Evolutionary conservation across 23 tunicate species (phyloP), one percentile per base, ranked within the genome.

Genomic region (Aplidium turbinatum): DNA sequence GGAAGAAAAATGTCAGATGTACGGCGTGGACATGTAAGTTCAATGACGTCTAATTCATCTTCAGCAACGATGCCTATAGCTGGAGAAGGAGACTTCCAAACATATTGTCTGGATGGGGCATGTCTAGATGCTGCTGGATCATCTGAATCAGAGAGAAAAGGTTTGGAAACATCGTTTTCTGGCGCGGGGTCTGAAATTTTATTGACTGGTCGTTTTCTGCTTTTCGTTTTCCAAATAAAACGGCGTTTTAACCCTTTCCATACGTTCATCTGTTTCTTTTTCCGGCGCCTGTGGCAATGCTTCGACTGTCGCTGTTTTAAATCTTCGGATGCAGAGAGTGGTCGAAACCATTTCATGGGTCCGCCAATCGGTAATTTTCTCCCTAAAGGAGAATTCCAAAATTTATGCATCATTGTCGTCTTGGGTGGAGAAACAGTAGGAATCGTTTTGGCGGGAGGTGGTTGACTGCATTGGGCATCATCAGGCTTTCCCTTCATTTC

Each of bases 331-430:
- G 18, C 1, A 11, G 25, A 35, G 1, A 72, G 67, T 0, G 74
- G 58, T 4, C 71, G 79, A 39, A 85, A 70, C 92, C 92, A 85
- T 18, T 58, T 46, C 57, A 78, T 24, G 20, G 92, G 84, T 23
- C 92, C 92, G 39, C 92, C 92, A 33, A 85, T 78, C 4, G 92
- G 92, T 28, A 85, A 47, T 53, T 63, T 78, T 36, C 72, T 85
- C 0, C 92, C 92, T 1, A 85, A 53, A 35, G 92, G 77, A 21
- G 92, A 85, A 38, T 85, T 75, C 92, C 92, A 85, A 34, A 85
- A 85, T 50, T 78, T 85, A 13, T 55, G 51, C 16, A 85, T 31
- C 6, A 78, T 26, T 7, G 75, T 78, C 25, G 71, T 78, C 35
- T 85, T 85, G n/a, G n/a, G n/a, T n/a, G n/a, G n/a, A n/a, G n/a